phyloP scores from a whole-genome alignment of 1,140 invertebrate species.

The Drosophila repleta region DNA sequence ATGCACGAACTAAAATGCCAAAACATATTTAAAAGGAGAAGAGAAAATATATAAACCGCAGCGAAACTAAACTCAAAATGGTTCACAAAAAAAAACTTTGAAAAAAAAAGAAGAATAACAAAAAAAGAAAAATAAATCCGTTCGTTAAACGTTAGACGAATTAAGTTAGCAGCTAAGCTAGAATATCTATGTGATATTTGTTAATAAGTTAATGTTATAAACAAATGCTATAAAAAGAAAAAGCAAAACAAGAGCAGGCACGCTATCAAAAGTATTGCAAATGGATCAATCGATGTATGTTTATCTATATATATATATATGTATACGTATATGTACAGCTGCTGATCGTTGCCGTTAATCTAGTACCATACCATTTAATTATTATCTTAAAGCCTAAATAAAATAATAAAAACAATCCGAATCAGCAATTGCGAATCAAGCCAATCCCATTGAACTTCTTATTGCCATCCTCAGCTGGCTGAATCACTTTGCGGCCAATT shows the following conservation, averaged over 20 bases:
- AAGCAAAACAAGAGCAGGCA: conserved; percentile 14
- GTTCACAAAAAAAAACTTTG: neutral
- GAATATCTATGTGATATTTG: conserved; percentile 70
- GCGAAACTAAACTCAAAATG: conserved; percentile 1
- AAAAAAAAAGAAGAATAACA: neutral
- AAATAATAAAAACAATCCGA: conserved; percentile 31
- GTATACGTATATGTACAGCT: conserved; percentile 25
- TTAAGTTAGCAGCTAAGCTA: conserved; percentile 52
- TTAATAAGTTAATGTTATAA: conserved; percentile 59
- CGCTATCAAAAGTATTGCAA: conserved; percentile 41
- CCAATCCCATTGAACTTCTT: conserved; percentile 21
- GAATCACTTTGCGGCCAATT: conserved; percentile 29
- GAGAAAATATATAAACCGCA: conserved; percentile 11
- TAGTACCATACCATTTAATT: conserved; percentile 36
- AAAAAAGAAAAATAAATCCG: neutral
- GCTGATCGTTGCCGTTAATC: conserved; percentile 60
- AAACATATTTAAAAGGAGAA: conserved; percentile 49
- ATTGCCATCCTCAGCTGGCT: conserved; percentile 1
- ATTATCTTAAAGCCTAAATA: conserved; percentile 53
- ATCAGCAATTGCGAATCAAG: conserved; percentile 30
- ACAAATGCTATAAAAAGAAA: conserved; percentile 46
- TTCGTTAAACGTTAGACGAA: conserved; percentile 34
- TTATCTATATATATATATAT: conserved; percentile 28
- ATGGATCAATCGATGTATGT: conserved; percentile 39
- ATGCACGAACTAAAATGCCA: conserved; percentile 76